phyloP scores from a whole-genome alignment of 2,888 invertebrate genomes.

The Allolobophora icterica region DNA sequence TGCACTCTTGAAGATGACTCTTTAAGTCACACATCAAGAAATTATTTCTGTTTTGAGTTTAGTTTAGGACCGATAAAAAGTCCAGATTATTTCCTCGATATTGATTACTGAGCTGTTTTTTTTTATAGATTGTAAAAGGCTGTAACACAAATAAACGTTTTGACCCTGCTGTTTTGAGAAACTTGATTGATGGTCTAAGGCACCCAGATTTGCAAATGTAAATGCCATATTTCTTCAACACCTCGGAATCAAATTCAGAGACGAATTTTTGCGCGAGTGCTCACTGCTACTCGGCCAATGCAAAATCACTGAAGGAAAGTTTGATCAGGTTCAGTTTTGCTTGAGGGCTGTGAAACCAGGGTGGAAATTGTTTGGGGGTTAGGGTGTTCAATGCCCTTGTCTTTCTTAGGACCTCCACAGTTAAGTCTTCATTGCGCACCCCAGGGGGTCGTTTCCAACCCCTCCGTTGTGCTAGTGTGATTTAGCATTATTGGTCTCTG shows the following conservation, averaged over 20 bases:
- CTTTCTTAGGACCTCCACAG: too few relatives aligned
- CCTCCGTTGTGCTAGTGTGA: too few relatives aligned
- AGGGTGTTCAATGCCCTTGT: too few relatives aligned
- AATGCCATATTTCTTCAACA: too few relatives aligned
- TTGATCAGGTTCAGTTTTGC: not conserved
- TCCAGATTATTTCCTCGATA: not conserved
- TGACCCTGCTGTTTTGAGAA: not conserved
- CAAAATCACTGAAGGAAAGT: not conserved
- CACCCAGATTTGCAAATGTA: not conserved
- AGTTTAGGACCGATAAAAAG: not conserved
- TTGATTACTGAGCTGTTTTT: not conserved
- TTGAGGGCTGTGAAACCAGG: not conserved
- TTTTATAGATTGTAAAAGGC: not conserved
- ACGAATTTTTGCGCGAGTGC: not conserved
- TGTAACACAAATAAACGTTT: not conserved
- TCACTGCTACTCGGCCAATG: not conserved
- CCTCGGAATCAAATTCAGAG: not conserved
- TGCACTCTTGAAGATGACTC: not conserved
- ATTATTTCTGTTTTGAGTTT: slow-evolving; percentile 7
- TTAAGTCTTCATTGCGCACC: too few relatives aligned
- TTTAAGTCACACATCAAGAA: slow-evolving; percentile 3
- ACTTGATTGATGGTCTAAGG: not conserved
- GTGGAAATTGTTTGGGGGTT: too few relatives aligned
- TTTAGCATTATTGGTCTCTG: too few relatives aligned
- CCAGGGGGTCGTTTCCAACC: too few relatives aligned